Base-by-base conservation (phyloP, 2,888 invertebrate genomes). In the Copidosoma aretas region DNA sequence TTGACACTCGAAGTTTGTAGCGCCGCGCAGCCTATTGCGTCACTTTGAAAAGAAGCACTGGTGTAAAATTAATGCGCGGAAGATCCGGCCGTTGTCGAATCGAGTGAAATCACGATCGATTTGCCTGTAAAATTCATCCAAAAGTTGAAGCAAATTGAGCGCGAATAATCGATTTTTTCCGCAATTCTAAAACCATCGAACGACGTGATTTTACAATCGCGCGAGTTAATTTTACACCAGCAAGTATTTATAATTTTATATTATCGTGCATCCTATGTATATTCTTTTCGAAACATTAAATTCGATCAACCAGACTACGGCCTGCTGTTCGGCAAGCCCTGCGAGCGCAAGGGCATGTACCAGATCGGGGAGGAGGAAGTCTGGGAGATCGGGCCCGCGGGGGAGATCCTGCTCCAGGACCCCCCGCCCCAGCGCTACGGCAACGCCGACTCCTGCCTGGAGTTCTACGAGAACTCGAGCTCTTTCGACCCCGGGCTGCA, bases 371-470 rank as follows among this genome's bases (percentile, higher is more conserved):
- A 72, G 12, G 81, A 32, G 8, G 32, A 32, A 82, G 41, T 60
- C 71, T 10, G 78, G 79, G 77, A 68, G 25, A 22, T 83, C 24
- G 77, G 77, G 4, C 61, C 74, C 0, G 70, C 72, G 10, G 83
- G 83, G 19, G 67, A 75, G n/a, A 39, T 82, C 14, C 67, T 74
- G 3, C 53, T 77, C 4, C 70, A 70, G 4, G 58, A 54, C 14
- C 70, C 75, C 51, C 22, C 61, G 41, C 21, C 75, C 52, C 24
- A 61, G 41, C 21, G 62, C 43, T 77, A 74, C 61, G 52, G 66
- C 8, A 73, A 78, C 57, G 49, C 77, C 54, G 71, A 78, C 14
- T 82, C 80, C 66, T 85, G 85, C 72, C 59, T 83, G 60, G 84
- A 84, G 22, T 68, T 80, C 14, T 68, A 76, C 10, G 67, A 74